Base-by-base conservation (phyloP, 1,140 invertebrate genomes). In the Neotoxoptera formosana region DNA sequence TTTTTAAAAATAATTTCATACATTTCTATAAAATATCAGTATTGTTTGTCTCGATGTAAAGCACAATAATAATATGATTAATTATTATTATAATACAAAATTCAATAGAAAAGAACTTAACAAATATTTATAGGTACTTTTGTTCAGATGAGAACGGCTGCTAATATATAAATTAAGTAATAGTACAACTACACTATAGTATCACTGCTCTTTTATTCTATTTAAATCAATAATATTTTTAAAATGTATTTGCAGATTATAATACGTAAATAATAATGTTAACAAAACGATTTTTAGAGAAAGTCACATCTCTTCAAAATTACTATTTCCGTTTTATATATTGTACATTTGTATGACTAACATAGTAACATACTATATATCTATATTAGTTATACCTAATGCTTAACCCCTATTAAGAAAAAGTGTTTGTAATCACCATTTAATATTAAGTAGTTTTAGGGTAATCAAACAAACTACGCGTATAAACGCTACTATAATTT, bases 301-400 rank as follows among this genome's bases (percentile, higher is more conserved):
- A 89, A 89, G 53, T 67, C 7, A 9, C 0, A 7, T 90, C 11
- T 67, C 25, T 41, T 67, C 23, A 67, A 60, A 90, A 67, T 90
- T 30, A 90, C 53, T 45, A 60, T 56, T 45, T 90, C 89, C 89
- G 56, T 90, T 60, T 90, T n/a, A 60, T 90, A n/a, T 41, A n/a
- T 9, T 21, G 36, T 53, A 53, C 21, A 53, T 21, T 17, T 23
- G 51, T 67, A 60, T n/a, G 25, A 56, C 48, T 53, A 34, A 36
- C 51, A 76, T 30, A 76, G 21, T 25, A 9, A 41, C 41, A 41
- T 41, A 41, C 41, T 41, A 41, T 41, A 41, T 41, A 41, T 41
- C 41, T 41, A 41, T 41, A 81, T 81, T 45, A 23, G 25, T 90
- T 34, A 7, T 47, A 67, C 56, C 53, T 45, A 60, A 90, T 67